Base-by-base conservation (phyloP, 1,140 invertebrate genomes). In the Drosophila persimilis region DNA sequence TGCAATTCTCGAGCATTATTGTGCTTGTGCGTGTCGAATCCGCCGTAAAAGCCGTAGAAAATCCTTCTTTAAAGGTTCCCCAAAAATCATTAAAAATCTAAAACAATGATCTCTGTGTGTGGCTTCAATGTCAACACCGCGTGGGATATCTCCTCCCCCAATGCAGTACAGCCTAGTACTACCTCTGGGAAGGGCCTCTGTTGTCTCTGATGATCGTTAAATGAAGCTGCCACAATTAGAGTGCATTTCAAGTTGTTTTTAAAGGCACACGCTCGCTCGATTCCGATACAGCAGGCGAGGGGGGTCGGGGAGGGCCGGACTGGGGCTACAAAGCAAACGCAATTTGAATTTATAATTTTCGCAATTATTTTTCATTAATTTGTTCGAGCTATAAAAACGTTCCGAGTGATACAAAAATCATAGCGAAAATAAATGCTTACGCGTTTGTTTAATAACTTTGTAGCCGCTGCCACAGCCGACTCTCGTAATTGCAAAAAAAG, bases 321-420 rank as follows among this genome's bases (percentile, higher is more conserved):
- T 20, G 20, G 45, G 24, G 24, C 3, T 24, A 26, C 24, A 5
- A 26, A 20, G 20, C 71, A 55, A 85, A 86, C 80, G 69, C 64
- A 86, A 85, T 86, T 86, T 86, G 81, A 86, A 86, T 86, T 86
- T 86, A 81, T 86, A 86, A 86, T 86, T 86, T 88, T 86, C 77
- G 77, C 83, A 86, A 86, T 86, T 86, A 86, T 86, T 69, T 86
- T 77, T 78, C 83, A 84, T 84, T 84, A 84, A 84, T 84, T 84
- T 72, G 64, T 64, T 80, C 48, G 43, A 43, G 65, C 73, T 43
- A 75, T 85, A 85, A 85, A 76, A 86, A 85, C 52, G 51, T 45
- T 62, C 24, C 75, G 72, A 84, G 73, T 80, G 77, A 85, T 84
- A 85, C 80, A 77, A 74, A 85, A 85, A 86, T 75, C 65, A 85